Evolutionary conservation across 2,797 vertebrate genomes (phyloP), one percentile per base, ranked within the genome.

Genomic region (Spatula clypeata): DNA sequence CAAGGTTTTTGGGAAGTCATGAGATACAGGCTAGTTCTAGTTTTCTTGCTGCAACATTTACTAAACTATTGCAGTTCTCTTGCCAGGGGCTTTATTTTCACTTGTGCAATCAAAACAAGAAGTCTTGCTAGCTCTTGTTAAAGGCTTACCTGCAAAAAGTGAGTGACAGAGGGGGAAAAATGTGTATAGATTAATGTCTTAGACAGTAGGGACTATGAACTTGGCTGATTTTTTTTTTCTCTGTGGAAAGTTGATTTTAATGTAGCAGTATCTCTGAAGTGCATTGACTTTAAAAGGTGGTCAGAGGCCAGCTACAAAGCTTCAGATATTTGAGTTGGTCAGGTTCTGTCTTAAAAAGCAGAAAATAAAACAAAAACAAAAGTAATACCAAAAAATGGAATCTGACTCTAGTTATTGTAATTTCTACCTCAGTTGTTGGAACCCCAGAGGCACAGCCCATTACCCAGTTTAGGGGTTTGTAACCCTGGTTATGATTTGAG

Each of bases 331-430:
- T 62, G 17, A 40, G 26, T 40, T 62, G 18, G 17, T 62, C 60
- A 42, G 26, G 12, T 40, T 61, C 12, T 49, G 26, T 29, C 32
- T 36, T 47, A 49, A 47, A 23, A 7, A 17, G 18, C 19, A 31
- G 42, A 7, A 36, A 31, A 19, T 20, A 23, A 27, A 20, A 20
- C 26, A 16, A 45, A 29, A 7, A 7, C 20, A 29, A 32, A 47
- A 32, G 6, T 31, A 44, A 9, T 0, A n/a, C 0, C 0, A 16
- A 53, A 53, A 60, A n/a, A 11, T 10, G 16, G 20, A 83, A 16
- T 71, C 7, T 75, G 45, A 34, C 11, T 18, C 38, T 32, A 23
- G 21, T 31, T 47, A n/a, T 32, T 67, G 5, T 34, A 7, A 61
- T 91, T 87, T 45, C 18, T 7, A 11, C 14, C 5, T 44, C 7